phyloP scores from a whole-genome alignment of 2,888 invertebrate species.

The Phorcus lineatus region DNA sequence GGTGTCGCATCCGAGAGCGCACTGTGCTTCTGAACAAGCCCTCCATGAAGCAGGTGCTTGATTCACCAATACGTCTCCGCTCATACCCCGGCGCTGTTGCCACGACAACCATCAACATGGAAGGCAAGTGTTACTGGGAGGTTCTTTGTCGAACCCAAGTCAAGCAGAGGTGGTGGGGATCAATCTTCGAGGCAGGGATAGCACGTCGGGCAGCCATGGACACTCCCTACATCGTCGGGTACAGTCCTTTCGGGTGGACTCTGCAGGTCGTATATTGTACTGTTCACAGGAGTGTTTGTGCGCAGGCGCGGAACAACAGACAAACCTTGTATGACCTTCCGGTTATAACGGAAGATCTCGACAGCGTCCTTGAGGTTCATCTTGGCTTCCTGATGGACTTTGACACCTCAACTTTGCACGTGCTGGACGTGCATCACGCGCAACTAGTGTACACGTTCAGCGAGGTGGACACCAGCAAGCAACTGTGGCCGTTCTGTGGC shows the following conservation, averaged over 20 bases:
- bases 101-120: background rate
- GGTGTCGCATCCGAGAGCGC: background rate
- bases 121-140: background rate
- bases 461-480: background rate
- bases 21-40: background rate
- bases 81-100: background rate
- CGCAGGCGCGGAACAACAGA: background rate
- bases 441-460: background rate
- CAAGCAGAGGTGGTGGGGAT: background rate
- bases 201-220: background rate
- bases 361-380: background rate
- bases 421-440: background rate
- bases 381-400: background rate
- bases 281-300: background rate
- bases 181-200: background rate
- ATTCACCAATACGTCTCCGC: background rate
- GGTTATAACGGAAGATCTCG: background rate
- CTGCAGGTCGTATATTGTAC: background rate
- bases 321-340: background rate
- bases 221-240: background rate
- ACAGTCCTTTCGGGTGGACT: background rate
- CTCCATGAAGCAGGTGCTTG: background rate
- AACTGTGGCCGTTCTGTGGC: background rate
- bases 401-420: background rate
- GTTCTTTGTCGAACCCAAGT: background rate